Percentiles rank a stretch among this genome's conserved stretches.
phyloP scores from a whole-genome alignment of 2,888 invertebrate genomes.

The Callosobruchus maculatus region DNA sequence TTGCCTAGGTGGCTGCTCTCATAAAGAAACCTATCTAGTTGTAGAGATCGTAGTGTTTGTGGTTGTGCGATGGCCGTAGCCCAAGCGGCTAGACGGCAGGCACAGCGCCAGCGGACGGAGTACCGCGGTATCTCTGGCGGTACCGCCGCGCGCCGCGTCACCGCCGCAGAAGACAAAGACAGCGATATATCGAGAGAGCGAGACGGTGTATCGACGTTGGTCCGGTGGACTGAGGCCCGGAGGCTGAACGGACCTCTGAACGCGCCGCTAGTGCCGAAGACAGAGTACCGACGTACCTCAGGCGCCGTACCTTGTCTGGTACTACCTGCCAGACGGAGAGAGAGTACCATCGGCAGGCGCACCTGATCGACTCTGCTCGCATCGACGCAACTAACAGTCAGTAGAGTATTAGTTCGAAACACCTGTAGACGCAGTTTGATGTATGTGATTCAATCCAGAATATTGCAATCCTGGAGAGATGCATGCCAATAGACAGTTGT shows the following conservation, averaged over 20 bases:
- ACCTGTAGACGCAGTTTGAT: constrained; percentile 48
- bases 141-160: constrained; percentile 6
- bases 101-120: not conserved
- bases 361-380: constrained; percentile 37
- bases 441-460: constrained; percentile 47
- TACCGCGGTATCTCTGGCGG: constrained; percentile 3
- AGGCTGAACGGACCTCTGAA: constrained; percentile 57
- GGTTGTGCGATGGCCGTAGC: not conserved
- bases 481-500: constrained; percentile 40
- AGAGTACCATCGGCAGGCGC: not conserved
- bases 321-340: constrained; percentile 23
- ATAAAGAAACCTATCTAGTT: no score
- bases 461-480: constrained; percentile 36
- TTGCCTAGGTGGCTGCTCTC: no score
- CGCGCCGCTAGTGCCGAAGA: constrained; percentile 48
- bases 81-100: not conserved
- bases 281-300: constrained; percentile 35
- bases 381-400: constrained; percentile 48
- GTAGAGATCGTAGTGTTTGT: not conserved
- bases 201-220: constrained; percentile 25
- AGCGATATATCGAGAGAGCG: constrained; percentile 6
- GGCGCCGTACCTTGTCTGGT: constrained; percentile 26
- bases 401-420: constrained; percentile 52
- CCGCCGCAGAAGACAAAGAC: constrained; percentile 37
- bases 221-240: constrained; percentile 62